phyloP scores from a whole-genome alignment of 1,140 invertebrate species.

The Platyscapa corneri region DNA sequence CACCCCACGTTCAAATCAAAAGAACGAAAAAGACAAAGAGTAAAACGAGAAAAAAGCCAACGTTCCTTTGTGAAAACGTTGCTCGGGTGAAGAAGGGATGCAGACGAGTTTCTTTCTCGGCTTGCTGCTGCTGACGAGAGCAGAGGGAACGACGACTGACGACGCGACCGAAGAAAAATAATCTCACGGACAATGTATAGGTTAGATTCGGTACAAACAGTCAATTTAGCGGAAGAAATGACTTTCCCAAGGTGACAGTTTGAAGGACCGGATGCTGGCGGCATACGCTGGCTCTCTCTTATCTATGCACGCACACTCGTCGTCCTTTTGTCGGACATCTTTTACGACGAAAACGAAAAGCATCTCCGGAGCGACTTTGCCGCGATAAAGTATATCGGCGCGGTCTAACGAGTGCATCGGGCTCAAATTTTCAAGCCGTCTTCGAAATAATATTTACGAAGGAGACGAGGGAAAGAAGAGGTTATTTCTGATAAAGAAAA shows the following conservation, averaged over 20 bases:
- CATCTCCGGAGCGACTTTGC: background rate
- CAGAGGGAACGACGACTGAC: background rate
- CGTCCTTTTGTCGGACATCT: background rate
- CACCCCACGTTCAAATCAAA: conserved; percentile 4
- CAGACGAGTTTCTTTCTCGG: background rate
- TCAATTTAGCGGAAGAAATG: conserved; percentile 45
- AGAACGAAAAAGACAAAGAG: background rate
- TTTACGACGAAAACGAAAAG: background rate
- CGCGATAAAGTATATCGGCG: background rate
- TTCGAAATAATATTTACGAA: background rate
- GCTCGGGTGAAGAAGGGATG: background rate
- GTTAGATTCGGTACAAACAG: background rate
- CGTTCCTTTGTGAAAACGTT: conserved; percentile 29
- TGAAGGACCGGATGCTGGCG: background rate
- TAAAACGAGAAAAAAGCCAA: conserved; percentile 20
- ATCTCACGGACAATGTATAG: conserved; percentile 36
- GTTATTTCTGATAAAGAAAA: background rate
- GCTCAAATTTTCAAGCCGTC: background rate
- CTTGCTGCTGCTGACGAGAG: too few species aligned
- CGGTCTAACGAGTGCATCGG: background rate
- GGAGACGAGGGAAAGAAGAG: background rate
- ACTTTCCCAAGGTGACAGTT: conserved; percentile 29
- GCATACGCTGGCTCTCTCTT: background rate
- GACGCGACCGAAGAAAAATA: conserved; percentile 33
- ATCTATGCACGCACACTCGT: conserved; percentile 18